Evolutionary conservation across 1,140 invertebrate genomes (phyloP).

Genomic region (Oryctes rhinoceros): DNA sequence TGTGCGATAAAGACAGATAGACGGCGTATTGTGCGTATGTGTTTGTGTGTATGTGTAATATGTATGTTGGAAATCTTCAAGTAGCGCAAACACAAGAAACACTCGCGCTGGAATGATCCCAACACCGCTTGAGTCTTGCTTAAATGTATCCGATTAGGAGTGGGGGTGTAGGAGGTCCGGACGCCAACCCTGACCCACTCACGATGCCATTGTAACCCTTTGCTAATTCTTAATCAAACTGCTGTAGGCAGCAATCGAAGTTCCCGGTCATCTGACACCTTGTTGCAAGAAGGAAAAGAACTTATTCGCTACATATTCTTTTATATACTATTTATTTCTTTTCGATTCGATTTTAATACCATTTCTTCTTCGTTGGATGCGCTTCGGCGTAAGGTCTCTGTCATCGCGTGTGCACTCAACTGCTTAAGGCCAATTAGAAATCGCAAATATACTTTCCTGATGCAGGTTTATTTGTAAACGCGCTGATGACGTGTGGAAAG

Average conservation of each 20-base stretch:
- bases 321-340: background rate
- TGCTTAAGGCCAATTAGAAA: conserved; percentile 42
- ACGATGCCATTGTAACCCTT: conserved; percentile 57
- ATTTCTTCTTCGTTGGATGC: background rate
- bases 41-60: background rate
- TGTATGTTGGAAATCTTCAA: conserved; percentile 12
- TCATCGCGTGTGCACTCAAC: conserved; percentile 4
- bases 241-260: background rate
- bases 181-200: conserved; percentile 61
- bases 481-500: conserved; percentile 21
- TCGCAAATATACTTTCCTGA: conserved; percentile 39
- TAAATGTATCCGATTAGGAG: conserved; percentile 53
- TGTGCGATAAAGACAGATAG: conserved; percentile 21
- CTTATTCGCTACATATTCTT: background rate
- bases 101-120: conserved; percentile 50
- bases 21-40: conserved; percentile 18
- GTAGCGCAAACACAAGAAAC: conserved; percentile 38
- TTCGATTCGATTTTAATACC: conserved; percentile 4
- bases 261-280: conserved; percentile 6
- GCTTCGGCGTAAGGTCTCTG: background rate
- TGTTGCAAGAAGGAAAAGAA: background rate
- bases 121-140: conserved; percentile 47
- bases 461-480: conserved; percentile 7
- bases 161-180: conserved; percentile 53
- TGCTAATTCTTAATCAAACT: conserved; percentile 42